Percentiles rank a stretch among this genome's conserved stretches.
Evolutionary conservation across 35 echinoderm and acorn worm species (phyloP).

Genomic region (Eucidaris tribuloides): DNA sequence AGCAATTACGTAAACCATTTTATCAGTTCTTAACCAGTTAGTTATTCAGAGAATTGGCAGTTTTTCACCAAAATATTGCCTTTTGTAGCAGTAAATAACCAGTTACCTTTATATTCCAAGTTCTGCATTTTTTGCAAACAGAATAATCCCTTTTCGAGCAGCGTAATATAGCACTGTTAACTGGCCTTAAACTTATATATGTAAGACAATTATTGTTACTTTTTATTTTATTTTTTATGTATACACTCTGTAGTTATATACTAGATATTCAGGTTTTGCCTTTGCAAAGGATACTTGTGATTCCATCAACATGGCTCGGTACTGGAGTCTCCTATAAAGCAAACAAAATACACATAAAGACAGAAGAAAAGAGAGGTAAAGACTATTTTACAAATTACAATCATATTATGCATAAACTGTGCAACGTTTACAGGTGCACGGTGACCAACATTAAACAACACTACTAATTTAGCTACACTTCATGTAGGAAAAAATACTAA

Average conservation of each 20-base stretch:
- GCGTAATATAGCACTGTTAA: neutral
- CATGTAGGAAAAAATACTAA: neutral
- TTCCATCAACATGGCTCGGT: constrained; percentile 62
- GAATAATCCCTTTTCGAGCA: neutral
- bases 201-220: neutral
- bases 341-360: neutral
- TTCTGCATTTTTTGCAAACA: neutral
- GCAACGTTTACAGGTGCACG: neutral
- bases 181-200: neutral
- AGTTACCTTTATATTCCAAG: too few relatives aligned
- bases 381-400: neutral
- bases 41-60: too few relatives aligned
- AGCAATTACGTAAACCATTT: too few relatives aligned
- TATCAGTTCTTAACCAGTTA: too few relatives aligned
- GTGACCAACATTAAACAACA: neutral
- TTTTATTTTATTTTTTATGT: neutral
- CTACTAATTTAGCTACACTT: neutral
- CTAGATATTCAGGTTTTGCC: too few relatives aligned
- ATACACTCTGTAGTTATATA: too few relatives aligned
- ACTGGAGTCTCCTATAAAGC: constrained; percentile 59
- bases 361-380: neutral
- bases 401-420: neutral
- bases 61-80: too few relatives aligned
- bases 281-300: constrained; percentile 92
- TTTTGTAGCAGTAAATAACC: too few relatives aligned